These are phyloP conservation scores for Deilephila porcellus DNA, from an alignment of 2,888 invertebrate genomes.

Conservation along the genomic window DNA sequence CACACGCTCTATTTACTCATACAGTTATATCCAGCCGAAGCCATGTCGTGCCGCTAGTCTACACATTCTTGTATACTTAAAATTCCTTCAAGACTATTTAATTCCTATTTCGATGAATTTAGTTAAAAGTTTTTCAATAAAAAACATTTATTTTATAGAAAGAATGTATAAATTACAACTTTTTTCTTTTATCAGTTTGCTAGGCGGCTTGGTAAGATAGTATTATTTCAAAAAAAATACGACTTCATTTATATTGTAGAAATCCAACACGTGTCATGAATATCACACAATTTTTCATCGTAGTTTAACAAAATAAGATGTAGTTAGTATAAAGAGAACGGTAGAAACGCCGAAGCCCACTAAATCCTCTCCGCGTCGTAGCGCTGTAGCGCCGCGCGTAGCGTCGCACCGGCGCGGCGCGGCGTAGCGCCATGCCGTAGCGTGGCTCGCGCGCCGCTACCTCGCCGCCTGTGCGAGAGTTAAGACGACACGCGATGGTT, in stretches of 20 bases:
- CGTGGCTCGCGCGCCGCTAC: not conserved
- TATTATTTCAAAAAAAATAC: no score
- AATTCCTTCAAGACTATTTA: not conserved
- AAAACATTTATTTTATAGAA: not conserved
- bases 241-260: no score
- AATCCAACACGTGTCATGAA: no score
- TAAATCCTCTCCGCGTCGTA: no score
- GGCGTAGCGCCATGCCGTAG: not conserved
- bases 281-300: not conserved
- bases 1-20: no score
- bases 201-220: not conserved
- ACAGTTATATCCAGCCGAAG: no score
- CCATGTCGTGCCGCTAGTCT: no score
- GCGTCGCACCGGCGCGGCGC: not conserved
- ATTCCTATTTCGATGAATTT: not conserved
- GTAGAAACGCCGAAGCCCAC: not conserved
- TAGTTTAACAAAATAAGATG: not conserved
- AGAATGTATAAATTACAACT: not conserved
- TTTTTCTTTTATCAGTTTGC: not conserved
- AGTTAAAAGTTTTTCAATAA: not conserved
- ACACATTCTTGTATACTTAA: not conserved
- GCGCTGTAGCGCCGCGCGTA: not conserved
- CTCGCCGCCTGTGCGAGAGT: slow-evolving; percentile 45
- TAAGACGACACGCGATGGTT: slow-evolving; percentile 46
- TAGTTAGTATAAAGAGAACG: not conserved